Percentiles rank a stretch among this genome's conserved stretches.
phyloP scores from a whole-genome alignment of 2,113 vertebrate genomes.

The Leucoraja erinaceus region DNA sequence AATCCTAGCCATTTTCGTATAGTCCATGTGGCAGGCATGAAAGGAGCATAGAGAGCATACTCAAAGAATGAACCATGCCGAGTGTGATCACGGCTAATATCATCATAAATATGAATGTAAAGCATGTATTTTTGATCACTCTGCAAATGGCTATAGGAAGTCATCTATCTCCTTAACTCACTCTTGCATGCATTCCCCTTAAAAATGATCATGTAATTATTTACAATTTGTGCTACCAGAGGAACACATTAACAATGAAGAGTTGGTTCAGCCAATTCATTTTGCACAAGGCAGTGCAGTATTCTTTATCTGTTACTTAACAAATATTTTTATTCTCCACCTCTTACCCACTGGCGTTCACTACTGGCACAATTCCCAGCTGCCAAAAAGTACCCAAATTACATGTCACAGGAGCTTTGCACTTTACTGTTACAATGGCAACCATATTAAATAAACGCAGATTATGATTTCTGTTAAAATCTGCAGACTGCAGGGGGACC shows the following conservation, averaged over 20 bases:
- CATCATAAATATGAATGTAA: background rate
- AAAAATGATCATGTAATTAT: background rate
- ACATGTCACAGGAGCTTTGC: no score
- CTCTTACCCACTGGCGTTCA: background rate
- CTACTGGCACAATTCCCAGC: background rate
- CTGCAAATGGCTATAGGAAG: background rate
- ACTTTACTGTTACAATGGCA: background rate
- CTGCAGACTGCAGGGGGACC: background rate
- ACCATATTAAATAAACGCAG: background rate
- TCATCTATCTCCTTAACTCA: background rate
- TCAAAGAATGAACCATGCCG: no score
- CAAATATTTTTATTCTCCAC: background rate
- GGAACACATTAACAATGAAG: background rate
- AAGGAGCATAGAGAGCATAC: no score
- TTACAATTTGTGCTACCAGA: background rate
- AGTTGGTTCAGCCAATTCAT: background rate
- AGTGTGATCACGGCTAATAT: background rate
- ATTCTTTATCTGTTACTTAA: background rate
- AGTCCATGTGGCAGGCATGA: no score
- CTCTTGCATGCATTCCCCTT: background rate
- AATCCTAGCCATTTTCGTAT: no score
- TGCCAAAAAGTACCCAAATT: background rate
- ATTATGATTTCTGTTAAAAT: conserved; percentile 22
- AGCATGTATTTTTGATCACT: background rate
- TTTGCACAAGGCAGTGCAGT: background rate